Conservation (phyloP, 2,797 vertebrate species). For the Pitangus sulphuratus region DNA sequence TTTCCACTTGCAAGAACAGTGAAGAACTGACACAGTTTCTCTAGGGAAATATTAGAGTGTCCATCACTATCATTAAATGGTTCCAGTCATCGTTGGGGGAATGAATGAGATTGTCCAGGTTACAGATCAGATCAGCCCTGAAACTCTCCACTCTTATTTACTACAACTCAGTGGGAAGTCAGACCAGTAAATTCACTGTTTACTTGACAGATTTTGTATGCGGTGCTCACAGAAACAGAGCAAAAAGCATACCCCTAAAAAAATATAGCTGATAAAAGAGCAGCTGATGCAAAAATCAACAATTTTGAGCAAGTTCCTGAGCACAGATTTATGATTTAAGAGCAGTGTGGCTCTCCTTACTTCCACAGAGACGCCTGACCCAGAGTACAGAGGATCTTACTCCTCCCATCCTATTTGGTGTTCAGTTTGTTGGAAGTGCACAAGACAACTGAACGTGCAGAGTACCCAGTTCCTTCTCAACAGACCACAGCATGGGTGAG, state of each 20-base stretch:
- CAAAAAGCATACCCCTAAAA: not conserved
- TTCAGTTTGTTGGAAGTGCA: not conserved
- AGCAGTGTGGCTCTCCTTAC: not conserved
- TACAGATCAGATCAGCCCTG: not conserved
- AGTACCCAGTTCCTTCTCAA: not conserved
- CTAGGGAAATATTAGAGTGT: not conserved
- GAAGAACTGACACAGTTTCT: not conserved
- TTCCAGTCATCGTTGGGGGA: not conserved
- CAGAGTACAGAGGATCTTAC: not conserved
- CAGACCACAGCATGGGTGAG: not conserved
- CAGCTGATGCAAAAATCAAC: not conserved
- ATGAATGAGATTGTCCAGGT: not conserved
- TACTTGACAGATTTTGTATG: not conserved
- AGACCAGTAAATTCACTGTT: not conserved
- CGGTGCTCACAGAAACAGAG: not conserved
- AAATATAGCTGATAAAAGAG: not conserved
- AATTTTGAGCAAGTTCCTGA: not conserved
- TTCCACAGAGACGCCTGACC: not conserved
- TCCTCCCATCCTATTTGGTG: not conserved
- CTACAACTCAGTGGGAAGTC: not conserved
- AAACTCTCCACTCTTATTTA: not conserved
- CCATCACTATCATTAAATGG: not conserved
- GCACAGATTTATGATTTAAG: accelerated
- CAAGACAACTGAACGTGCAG: not conserved
- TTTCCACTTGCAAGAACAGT: not conserved